phyloP scores from a whole-genome alignment of 1,140 invertebrate species.

The Atopsyche davidsoni region DNA sequence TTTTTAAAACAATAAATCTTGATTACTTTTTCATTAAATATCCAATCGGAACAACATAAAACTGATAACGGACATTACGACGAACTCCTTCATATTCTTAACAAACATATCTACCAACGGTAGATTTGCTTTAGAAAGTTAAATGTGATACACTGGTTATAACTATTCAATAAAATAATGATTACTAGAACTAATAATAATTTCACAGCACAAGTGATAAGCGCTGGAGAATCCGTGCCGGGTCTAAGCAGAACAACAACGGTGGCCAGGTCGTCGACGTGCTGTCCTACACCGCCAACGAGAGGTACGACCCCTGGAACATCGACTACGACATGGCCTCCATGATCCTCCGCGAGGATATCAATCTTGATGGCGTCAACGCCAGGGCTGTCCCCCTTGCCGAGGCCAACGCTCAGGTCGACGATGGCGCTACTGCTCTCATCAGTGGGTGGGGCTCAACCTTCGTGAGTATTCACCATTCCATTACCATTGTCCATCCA shows the following conservation, averaged over 20 bases:
- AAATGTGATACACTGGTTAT: too few species aligned
- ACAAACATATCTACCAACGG: too few species aligned
- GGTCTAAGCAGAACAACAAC: conserved; percentile 3
- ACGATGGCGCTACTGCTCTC: conserved; percentile 6
- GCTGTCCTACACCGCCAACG: background rate
- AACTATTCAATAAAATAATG: too few species aligned
- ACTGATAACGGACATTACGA: too few species aligned
- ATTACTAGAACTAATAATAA: too few species aligned
- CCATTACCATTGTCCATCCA: too few species aligned
- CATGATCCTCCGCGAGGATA: background rate
- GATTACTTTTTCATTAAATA: too few species aligned
- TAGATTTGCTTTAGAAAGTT: too few species aligned
- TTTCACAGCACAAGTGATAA: too few species aligned
- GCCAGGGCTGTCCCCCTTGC: background rate
- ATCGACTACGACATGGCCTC: background rate
- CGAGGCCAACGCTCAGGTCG: background rate
- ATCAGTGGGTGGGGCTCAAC: conserved; percentile 22
- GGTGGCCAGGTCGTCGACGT: conserved; percentile 2
- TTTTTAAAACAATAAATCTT: too few species aligned
- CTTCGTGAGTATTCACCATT: conserved; percentile 2
- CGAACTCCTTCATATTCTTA: too few species aligned
- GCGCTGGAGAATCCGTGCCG: background rate
- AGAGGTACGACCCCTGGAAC: background rate
- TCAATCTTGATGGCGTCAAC: background rate
- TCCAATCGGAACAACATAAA: too few species aligned